These are phyloP conservation scores for Delia radicum DNA, from an alignment of 1,140 invertebrate species.

Conservation along the genomic window DNA sequence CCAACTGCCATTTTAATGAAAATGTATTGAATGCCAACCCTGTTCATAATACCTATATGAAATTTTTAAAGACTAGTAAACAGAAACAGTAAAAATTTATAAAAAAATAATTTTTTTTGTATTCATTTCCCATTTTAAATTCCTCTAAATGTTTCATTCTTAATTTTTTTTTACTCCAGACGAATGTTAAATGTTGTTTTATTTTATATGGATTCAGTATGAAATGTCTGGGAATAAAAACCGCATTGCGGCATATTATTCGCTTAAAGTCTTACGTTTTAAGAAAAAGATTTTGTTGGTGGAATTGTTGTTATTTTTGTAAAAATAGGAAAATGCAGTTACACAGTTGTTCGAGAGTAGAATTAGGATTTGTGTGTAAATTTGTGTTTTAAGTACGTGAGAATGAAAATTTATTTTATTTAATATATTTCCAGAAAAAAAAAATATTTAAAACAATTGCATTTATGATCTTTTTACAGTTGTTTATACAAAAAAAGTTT, in stretches of 20 bases:
- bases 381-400: neutral
- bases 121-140: neutral
- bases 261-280: neutral
- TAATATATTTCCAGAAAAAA: neutral
- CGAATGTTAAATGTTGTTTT: no score
- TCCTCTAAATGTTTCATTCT: neutral
- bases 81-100: neutral
- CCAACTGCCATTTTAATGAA: no score
- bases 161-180: neutral
- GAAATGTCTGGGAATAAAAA: constrained; percentile 7
- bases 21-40: no score
- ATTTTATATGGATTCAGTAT: neutral
- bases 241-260: constrained; percentile 18
- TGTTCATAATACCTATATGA: no score
- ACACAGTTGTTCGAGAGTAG: neutral
- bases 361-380: neutral
- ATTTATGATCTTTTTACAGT: neutral
- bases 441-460: no score
- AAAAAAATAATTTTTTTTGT: neutral
- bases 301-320: neutral
- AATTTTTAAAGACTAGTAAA: no score
- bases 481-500: neutral
- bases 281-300: neutral
- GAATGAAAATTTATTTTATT: neutral
- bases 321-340: neutral